A percentile compares a stretch with the other conserved stretches of the same genome.
Conservation (phyloP, 2,888 invertebrate genomes). For the Ditula angustiorana region DNA sequence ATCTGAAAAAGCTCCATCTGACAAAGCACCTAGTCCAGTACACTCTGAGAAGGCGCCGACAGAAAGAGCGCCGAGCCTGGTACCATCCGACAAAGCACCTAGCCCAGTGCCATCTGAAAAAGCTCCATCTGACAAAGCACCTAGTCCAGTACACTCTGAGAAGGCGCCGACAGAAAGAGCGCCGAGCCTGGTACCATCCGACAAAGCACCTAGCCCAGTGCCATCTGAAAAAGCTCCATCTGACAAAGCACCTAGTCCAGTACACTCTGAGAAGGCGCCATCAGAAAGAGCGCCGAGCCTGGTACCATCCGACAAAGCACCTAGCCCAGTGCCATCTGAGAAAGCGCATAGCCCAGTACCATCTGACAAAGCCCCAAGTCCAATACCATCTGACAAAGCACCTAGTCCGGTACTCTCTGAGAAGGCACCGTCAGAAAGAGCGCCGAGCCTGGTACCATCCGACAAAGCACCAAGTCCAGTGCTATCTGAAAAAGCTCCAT, state of each 20-base stretch:
- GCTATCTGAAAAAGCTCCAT: neutral
- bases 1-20: too few relatives aligned
- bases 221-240: slow-evolving; percentile 4
- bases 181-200: slow-evolving; percentile 25
- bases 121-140: too few relatives aligned
- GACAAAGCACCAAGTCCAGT: neutral
- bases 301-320: slow-evolving; percentile 28
- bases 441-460: too few relatives aligned
- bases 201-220: slow-evolving; percentile 12
- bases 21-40: neutral
- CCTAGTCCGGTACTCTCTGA: neutral
- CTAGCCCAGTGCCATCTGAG: slow-evolving; percentile 2
- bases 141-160: neutral
- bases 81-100: neutral
- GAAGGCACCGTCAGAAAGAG: too few relatives aligned
- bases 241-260: slow-evolving; percentile 2
- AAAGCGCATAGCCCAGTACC: slow-evolving; percentile 2
- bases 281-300: too few relatives aligned
- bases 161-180: too few relatives aligned
- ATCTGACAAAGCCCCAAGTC: slow-evolving; percentile 16
- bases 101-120: neutral
- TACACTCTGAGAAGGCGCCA: neutral
- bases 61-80: neutral
- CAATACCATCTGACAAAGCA: neutral
- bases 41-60: neutral